Base-by-base conservation (phyloP, 1,140 invertebrate species). In the Drosophila lini region DNA sequence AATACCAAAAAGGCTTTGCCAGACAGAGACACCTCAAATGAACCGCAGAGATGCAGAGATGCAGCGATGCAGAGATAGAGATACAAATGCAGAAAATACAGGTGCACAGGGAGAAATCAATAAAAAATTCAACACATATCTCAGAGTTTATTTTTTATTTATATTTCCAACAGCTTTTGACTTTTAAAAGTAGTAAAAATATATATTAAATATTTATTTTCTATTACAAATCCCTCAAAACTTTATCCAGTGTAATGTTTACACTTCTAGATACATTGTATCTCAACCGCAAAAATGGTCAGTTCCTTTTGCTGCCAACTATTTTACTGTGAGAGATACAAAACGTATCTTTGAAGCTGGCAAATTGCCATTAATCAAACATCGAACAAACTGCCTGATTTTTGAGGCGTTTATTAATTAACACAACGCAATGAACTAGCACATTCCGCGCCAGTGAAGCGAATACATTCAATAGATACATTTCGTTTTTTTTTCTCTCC, bases 371-470 rank as follows among this genome's bases (percentile, higher is more conserved):
- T 85, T 82, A 85, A 85, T 85, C 78, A 85, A 68, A 67, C 19
- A 74, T 41, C 28, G 22, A 75, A 74, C 50, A 48, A 48, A 57
- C 31, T n/a, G 52, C 10, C 44, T 40, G 59, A 60, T 34, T 64
- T 41, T 40, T 11, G 57, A 42, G 48, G 62, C 69, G 34, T 55
- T 55, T 55, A 75, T 78, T 85, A 86, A 85, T 85, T 85, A 88
- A 73, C 71, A 88, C 60, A 62, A 53, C 36, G 58, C 63, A 52
- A 88, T 86, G 82, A 86, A 78, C 83, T 88, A 28, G 83, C 83
- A 88, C 71, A 71, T 73, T 81, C 71, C 65, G 41, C 31, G 69
- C 64, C 73, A 78, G 61, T 64, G 65, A 53, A 69, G 47, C 65
- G 31, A 67, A 44, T 53, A 76, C 61, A 47, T 63, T 57, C 70